Base-by-base conservation (phyloP, 2,113 vertebrate species). In the Tragulus kanchil region DNA sequence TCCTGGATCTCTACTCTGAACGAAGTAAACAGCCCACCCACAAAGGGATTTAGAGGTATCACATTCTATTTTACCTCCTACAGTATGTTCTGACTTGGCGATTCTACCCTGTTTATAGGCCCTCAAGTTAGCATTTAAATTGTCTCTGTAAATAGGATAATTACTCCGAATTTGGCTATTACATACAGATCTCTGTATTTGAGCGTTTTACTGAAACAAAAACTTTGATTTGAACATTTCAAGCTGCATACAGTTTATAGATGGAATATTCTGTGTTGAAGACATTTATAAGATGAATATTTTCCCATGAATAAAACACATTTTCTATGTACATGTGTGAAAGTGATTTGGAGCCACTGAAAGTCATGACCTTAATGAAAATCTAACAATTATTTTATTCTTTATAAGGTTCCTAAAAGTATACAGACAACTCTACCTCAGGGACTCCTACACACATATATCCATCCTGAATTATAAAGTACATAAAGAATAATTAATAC, bases 21-120 rank as follows among this genome's bases (percentile, higher is more conserved):
- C 8, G 77, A 97, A 98, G 90, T 50, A 52, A 96, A 71, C 89
- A 97, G 15, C 25, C 65, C 59, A 96, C 84, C 82, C 95, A 91
- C 50, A 96, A 97, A 45, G 64, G 78, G 73, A 77, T 95, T 95
- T 54, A 93, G 81, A n/a, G 93, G 64, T 28, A 26, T 13, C 48
- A 52, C 1, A 8, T 89, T 94, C 15, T 62, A 11, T 79, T 83
- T 84, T 15, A 56, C 61, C 59, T 95, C 92, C 6, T 10, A 73
- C 2, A 71, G 2, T 59, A 64, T 91, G 69, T 82, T 97, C 75
- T 58, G 67, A 64, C 64, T 94, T 97, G 69, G 42, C n/a, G 96
- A 3, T 64, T 96, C 85, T 54, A 17, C 42, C 2, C 28, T 25
- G 14, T 73, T 75, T 81, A 86, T 9, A 48, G 13, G 15, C 4